Percentiles rank a stretch among this genome's conserved stretches.
Evolutionary conservation across 2,888 invertebrate genomes (phyloP).

Genomic region (Meliscaeva auricollis): DNA sequence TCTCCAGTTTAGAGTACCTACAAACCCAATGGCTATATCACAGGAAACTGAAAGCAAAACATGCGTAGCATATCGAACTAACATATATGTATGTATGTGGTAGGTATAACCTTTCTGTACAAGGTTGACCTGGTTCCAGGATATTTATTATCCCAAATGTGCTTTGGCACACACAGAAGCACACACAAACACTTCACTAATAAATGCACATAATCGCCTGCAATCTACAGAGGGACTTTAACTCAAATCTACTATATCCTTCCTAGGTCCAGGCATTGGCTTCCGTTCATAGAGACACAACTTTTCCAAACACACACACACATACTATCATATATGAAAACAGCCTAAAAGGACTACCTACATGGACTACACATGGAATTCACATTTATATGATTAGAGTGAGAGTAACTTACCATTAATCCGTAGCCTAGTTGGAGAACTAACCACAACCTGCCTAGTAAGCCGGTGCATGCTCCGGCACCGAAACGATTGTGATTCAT

Average conservation of each 20-base stretch:
- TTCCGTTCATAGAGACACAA: conserved; percentile 6
- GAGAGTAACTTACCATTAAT: conserved; percentile 87
- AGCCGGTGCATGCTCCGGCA: conserved; percentile 90
- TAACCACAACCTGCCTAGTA: conserved; percentile 89
- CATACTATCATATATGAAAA: not conserved
- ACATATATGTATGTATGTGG: not conserved
- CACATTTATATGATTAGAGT: conserved; percentile 70
- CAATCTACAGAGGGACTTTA: conserved; percentile 42
- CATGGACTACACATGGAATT: conserved; percentile 16
- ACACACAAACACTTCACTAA: conserved; percentile 16
- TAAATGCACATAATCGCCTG: conserved; percentile 51
- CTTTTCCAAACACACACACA: not conserved
- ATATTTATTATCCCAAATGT: conserved; percentile 44
- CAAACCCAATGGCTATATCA: not conserved
- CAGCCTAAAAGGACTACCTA: not conserved
- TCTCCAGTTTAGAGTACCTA: not conserved
- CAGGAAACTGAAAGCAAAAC: not conserved
- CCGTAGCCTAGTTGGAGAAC: conserved; percentile 88
- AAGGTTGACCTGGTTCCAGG: conserved; percentile 50
- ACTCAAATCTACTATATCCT: conserved; percentile 42
- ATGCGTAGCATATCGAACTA: no score
- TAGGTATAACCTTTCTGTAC: conserved; percentile 6
- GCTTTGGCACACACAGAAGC: not conserved
- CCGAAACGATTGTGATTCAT: conserved; percentile 89
- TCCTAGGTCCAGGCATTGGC: not conserved